These are phyloP conservation scores for Fulica atra DNA, from an alignment of 2,113 vertebrate genomes.

Conservation along the genomic window DNA sequence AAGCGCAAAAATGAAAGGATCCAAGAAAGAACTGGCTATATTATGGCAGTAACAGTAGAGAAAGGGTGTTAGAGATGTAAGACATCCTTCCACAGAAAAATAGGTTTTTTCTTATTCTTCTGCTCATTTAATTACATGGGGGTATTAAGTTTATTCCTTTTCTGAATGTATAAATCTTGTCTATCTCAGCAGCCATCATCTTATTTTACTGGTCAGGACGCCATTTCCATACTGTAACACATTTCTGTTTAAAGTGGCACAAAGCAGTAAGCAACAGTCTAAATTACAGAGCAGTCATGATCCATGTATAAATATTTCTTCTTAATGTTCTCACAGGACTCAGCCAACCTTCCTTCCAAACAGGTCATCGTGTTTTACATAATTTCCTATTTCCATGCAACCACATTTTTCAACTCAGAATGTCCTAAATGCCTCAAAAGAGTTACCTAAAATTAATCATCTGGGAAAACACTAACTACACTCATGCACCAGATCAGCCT, in stretches of 20 bases:
- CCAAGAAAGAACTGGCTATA: not conserved
- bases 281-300: not conserved
- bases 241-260: not conserved
- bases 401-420: not conserved
- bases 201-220: not conserved
- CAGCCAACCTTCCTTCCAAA: not conserved
- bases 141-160: not conserved
- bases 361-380: not conserved
- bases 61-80: not conserved
- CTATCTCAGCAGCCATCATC: not conserved
- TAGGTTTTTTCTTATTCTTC: not conserved
- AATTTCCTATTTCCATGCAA: not conserved
- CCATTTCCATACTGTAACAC: not conserved
- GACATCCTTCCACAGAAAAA: not conserved
- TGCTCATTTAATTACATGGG: not conserved
- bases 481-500: not conserved
- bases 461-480: not conserved
- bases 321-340: not conserved
- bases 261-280: not conserved
- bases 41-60: not conserved
- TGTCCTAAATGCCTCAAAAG: not conserved
- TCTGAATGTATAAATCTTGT: not conserved
- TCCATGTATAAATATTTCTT: not conserved
- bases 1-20: not conserved
- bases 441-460: not conserved